Evolutionary conservation across 2,797 vertebrate species (phyloP).

Genomic region (Cephalopachus bancanus): DNA sequence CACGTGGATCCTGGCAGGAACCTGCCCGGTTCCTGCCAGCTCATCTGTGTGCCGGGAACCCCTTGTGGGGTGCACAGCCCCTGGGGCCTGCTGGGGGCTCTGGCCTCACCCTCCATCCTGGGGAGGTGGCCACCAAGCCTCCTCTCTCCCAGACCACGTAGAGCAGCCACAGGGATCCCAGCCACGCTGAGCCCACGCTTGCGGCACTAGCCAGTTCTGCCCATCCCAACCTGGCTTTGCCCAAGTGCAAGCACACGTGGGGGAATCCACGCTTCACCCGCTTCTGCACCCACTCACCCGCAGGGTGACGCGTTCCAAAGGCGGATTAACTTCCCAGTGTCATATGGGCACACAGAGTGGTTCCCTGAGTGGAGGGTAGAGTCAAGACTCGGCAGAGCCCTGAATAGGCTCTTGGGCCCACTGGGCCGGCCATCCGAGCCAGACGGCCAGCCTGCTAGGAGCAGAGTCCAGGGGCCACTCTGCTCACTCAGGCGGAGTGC

Average conservation of each 20-base stretch:
- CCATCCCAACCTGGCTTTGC: too few species aligned
- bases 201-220: neutral
- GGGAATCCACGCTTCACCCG: neutral
- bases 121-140: neutral
- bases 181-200: neutral
- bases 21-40: fast-evolving
- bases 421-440: neutral
- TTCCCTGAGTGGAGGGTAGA: neutral
- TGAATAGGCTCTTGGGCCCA: fast-evolving
- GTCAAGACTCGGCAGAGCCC: neutral
- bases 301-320: neutral
- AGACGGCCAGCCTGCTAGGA: too few species aligned
- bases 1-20: neutral
- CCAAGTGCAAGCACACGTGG: fast-evolving
- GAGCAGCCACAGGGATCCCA: too few species aligned
- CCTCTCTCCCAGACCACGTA: neutral
- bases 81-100: neutral
- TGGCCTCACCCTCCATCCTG: fast-evolving
- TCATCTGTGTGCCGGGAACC: neutral
- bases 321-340: neutral
- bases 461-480: too few species aligned
- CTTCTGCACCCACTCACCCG: neutral
- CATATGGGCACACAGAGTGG: neutral
- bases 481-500: neutral
- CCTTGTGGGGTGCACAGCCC: too few species aligned